Evolutionary conservation across 1,140 invertebrate genomes (phyloP).

Genomic region (Euwallacea similis): DNA sequence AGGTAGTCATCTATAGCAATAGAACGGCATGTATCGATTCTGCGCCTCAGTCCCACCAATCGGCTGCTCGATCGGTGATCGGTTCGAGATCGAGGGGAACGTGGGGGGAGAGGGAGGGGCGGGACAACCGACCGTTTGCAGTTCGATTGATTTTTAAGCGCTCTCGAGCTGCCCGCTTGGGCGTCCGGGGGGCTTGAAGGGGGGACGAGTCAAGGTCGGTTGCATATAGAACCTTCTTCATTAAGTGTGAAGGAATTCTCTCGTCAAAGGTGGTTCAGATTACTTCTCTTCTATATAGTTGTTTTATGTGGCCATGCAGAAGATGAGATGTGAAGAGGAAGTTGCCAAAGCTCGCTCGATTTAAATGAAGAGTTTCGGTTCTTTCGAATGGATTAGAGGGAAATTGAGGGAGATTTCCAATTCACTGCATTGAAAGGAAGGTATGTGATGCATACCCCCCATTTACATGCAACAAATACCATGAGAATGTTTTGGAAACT

Average conservation of each 20-base stretch:
- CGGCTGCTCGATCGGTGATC: constrained; percentile 39
- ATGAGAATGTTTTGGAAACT: no score
- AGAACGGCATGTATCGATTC: constrained; percentile 55
- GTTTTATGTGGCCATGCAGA: no score
- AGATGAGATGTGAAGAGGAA: no score
- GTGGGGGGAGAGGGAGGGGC: constrained; percentile 16
- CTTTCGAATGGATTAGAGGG: no score
- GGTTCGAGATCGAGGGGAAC: constrained; percentile 24
- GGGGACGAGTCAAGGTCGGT: constrained; percentile 28
- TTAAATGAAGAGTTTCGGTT: no score
- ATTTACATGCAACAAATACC: no score
- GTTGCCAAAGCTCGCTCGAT: no score
- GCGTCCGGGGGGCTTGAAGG: background rate
- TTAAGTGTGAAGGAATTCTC: background rate
- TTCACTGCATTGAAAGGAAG: no score
- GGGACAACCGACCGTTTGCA: constrained; percentile 30
- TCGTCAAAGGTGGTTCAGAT: no score
- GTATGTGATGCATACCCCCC: no score
- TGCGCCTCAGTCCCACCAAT: constrained; percentile 50
- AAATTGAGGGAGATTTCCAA: no score
- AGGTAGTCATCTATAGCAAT: constrained; percentile 56
- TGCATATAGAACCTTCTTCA: background rate
- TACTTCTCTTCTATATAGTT: no score
- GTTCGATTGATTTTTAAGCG: constrained; percentile 38
- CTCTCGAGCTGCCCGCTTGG: constrained; percentile 19